Percentiles rank a stretch among this genome's conserved stretches.
Evolutionary conservation across 2,797 vertebrate genomes (phyloP).

Genomic region (Macrochelys suwanniensis): DNA sequence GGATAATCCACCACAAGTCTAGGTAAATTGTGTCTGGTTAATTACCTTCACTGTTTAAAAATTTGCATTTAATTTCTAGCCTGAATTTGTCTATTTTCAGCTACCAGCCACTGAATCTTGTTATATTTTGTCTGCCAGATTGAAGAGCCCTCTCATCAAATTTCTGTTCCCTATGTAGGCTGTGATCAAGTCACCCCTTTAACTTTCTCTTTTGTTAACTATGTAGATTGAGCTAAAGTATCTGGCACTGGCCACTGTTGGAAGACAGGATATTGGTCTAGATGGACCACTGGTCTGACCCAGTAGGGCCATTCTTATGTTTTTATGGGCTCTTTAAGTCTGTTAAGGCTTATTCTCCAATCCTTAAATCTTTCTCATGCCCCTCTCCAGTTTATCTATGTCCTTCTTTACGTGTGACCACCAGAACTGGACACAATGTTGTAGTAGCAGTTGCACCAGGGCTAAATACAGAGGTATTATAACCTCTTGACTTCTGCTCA

Average conservation of each 20-base stretch:
- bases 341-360: background rate
- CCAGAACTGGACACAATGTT: background rate
- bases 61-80: background rate
- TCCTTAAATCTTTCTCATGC: background rate
- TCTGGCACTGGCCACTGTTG: background rate
- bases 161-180: background rate
- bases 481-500: background rate
- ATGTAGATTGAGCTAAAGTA: background rate
- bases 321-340: background rate
- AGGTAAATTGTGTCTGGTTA: background rate
- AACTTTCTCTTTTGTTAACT: background rate
- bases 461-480: background rate
- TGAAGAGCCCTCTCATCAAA: background rate
- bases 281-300: background rate
- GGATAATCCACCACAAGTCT: background rate
- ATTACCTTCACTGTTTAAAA: background rate
- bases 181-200: background rate
- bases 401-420: background rate
- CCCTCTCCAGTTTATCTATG: background rate
- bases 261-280: background rate
- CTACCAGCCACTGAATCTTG: background rate
- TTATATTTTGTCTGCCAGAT: background rate
- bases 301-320: background rate
- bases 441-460: background rate
- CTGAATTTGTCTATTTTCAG: background rate